phyloP scores from a whole-genome alignment of 2,797 vertebrate genomes.

The Malurus leucopterus region DNA sequence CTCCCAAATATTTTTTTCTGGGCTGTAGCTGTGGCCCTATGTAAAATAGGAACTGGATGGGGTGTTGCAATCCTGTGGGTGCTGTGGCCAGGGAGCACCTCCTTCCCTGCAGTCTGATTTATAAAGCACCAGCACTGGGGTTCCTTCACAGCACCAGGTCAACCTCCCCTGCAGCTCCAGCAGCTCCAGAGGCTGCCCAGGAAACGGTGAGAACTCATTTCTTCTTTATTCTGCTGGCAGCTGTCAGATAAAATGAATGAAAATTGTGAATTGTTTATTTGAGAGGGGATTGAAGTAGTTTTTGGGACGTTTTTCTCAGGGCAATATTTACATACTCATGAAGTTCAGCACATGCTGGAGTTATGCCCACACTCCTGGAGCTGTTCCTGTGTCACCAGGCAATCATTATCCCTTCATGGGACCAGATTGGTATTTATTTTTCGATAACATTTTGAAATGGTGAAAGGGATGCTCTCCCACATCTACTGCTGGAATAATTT shows the following conservation, averaged over 20 bases:
- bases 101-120: conserved; percentile 35
- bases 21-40: background rate
- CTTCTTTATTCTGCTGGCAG: background rate
- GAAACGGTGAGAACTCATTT: conserved; percentile 29
- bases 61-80: conserved; percentile 56
- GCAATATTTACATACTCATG: background rate
- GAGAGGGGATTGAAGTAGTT: background rate
- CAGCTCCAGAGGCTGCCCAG: background rate
- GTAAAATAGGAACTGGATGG: conserved; percentile 19
- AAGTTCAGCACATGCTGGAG: background rate
- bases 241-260: background rate
- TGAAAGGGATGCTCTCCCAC: rapidly evolving
- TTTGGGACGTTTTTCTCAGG: background rate
- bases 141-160: conserved; percentile 11
- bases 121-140: background rate
- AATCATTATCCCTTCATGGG: background rate
- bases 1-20: conserved; percentile 26
- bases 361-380: background rate
- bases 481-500: background rate
- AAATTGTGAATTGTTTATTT: background rate
- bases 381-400: background rate
- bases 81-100: conserved; percentile 36
- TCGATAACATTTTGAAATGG: background rate
- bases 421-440: background rate
- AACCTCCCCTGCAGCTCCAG: background rate